A percentile compares a stretch with the other conserved stretches of the same genome.
Evolutionary conservation across 1,140 invertebrate genomes (phyloP).

Genomic region (Drosophila navojoa): DNA sequence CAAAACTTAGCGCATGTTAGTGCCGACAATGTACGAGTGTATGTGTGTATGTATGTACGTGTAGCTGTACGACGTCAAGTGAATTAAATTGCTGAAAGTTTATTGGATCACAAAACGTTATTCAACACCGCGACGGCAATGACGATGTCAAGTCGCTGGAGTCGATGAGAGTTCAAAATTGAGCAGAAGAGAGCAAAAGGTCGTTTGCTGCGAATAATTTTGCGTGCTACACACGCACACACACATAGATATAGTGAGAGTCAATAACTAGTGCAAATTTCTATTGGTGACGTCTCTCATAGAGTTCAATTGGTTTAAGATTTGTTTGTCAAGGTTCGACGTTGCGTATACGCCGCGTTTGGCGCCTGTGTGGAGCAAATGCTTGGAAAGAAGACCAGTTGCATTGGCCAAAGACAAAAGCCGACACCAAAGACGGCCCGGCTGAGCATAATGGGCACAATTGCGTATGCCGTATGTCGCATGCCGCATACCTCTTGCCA

Average conservation of each 20-base stretch:
- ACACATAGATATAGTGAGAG: background rate
- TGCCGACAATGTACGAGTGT: conserved; percentile 15
- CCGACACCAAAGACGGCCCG: conserved; percentile 42
- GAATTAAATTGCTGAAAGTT: conserved; percentile 80
- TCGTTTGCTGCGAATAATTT: conserved; percentile 51
- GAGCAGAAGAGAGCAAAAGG: conserved; percentile 23
- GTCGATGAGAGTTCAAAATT: conserved; percentile 47
- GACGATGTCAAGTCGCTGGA: conserved; percentile 57
- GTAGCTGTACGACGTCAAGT: conserved; percentile 62
- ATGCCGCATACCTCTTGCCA: conserved; percentile 52
- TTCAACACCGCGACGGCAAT: conserved; percentile 64
- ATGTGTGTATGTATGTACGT: conserved; percentile 14
- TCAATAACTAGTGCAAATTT: background rate
- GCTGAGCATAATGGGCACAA: conserved; percentile 34
- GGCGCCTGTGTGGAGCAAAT: conserved; percentile 20
- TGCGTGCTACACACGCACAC: conserved; percentile 32
- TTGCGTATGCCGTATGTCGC: conserved; percentile 31
- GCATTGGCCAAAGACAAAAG: conserved; percentile 58
- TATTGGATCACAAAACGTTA: conserved; percentile 82
- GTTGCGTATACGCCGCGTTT: conserved; percentile 67
- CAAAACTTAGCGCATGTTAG: conserved; percentile 60
- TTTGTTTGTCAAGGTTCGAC: conserved; percentile 60
- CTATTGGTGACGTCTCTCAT: conserved; percentile 28
- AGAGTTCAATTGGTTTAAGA: conserved; percentile 45
- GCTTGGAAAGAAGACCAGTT: conserved; percentile 19